Evolutionary conservation across 2,888 invertebrate species (phyloP).

Genomic region (Brenthis daphne): DNA sequence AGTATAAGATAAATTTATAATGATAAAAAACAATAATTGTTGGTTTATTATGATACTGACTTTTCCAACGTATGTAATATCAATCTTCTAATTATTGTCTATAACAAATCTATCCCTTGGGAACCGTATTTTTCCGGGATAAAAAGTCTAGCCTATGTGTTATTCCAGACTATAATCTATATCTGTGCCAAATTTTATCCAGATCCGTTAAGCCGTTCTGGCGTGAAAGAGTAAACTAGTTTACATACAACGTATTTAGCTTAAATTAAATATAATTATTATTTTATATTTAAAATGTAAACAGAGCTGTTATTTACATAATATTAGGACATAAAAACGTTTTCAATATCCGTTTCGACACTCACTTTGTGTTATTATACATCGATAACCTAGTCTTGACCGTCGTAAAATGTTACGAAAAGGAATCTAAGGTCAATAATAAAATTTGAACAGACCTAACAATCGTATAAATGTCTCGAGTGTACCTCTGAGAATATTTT

Average conservation of each 20-base stretch:
- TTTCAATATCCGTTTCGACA: constrained; percentile 14
- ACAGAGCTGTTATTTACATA: background rate
- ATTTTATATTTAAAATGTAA: background rate
- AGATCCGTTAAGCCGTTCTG: too few relatives aligned
- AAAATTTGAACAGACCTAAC: constrained; percentile 20
- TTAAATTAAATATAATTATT: background rate
- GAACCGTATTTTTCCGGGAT: too few relatives aligned
- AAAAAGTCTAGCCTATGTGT: too few relatives aligned
- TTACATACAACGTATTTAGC: background rate
- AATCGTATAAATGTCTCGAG: constrained; percentile 13
- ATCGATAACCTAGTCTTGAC: constrained; percentile 18
- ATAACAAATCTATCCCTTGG: too few relatives aligned
- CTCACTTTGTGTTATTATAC: background rate
- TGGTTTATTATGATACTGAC: too few relatives aligned
- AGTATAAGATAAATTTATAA: background rate
- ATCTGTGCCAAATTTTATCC: too few relatives aligned
- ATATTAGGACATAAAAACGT: constrained; percentile 4
- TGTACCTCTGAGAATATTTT: constrained; percentile 13
- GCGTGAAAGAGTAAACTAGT: too few relatives aligned
- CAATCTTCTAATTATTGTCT: too few relatives aligned
- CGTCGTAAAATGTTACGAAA: constrained; percentile 18
- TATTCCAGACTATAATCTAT: too few relatives aligned
- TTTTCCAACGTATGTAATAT: too few relatives aligned
- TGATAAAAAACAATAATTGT: background rate
- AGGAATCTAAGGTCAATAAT: constrained; percentile 23